Evolutionary conservation across 2,113 vertebrate species (phyloP).

Genomic region (Entomyzon cyanotis): DNA sequence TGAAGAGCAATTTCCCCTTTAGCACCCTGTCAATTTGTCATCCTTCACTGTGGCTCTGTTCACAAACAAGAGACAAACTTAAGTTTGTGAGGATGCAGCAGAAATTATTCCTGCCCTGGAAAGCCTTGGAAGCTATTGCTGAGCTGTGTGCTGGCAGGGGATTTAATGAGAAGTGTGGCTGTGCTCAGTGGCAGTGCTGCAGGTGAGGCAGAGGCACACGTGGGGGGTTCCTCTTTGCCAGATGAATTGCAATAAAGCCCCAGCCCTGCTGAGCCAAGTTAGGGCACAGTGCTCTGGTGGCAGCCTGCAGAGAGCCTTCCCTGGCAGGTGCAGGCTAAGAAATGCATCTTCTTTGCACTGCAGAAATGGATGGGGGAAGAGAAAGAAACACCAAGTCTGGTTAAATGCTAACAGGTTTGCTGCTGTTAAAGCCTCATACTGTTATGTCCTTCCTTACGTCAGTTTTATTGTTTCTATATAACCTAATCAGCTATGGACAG

Average conservation of each 20-base stretch:
- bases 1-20: neutral
- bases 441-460: neutral
- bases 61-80: neutral
- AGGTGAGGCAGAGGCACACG: neutral
- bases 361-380: neutral
- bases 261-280: neutral
- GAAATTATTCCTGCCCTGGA: neutral
- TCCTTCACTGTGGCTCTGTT: neutral
- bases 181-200: neutral
- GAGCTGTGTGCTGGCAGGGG: neutral
- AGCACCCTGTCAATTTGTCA: neutral
- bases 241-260: neutral
- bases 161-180: neutral
- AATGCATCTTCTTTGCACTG: neutral
- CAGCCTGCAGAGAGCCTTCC: neutral
- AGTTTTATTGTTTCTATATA: neutral
- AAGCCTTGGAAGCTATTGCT: neutral
- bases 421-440: neutral
- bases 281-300: neutral
- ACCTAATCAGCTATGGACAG: neutral
- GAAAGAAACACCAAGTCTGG: neutral
- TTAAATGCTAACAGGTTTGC: neutral
- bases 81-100: neutral
- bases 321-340: neutral
- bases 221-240: neutral